These are phyloP conservation scores for Drosophila tsacasi DNA, from an alignment of 1,140 invertebrate genomes.

Conservation along the genomic window DNA sequence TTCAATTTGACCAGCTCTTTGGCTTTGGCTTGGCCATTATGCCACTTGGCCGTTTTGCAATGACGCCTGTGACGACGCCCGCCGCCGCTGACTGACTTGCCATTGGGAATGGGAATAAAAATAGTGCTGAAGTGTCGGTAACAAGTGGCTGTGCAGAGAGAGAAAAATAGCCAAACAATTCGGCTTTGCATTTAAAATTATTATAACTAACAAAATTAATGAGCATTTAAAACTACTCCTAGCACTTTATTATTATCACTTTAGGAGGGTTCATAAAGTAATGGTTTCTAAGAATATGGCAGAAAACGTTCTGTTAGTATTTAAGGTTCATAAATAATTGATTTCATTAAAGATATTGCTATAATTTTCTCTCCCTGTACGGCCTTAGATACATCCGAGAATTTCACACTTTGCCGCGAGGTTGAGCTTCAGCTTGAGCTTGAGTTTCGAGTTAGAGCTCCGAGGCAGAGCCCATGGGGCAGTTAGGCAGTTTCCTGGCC, in stretches of 20 bases:
- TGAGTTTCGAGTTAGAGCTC: slow-evolving; percentile 12
- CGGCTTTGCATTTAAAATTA: neutral
- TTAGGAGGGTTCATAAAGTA: neutral
- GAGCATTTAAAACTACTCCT: neutral
- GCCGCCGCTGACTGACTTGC: slow-evolving; percentile 22
- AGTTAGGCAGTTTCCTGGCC: slow-evolving; percentile 51
- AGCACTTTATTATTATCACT: neutral
- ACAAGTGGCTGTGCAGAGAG: slow-evolving; percentile 62
- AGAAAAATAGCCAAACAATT: slow-evolving; percentile 3
- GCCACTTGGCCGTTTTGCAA: slow-evolving; percentile 68
- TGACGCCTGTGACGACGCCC: slow-evolving; percentile 34
- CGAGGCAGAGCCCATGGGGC: neutral
- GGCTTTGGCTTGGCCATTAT: slow-evolving; percentile 68
- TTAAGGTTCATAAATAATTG: neutral
- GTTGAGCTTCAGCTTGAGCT: slow-evolving; percentile 19
- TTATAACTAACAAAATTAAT: neutral
- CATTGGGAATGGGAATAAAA: slow-evolving; percentile 47
- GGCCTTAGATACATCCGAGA: slow-evolving; percentile 15
- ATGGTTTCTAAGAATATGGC: too few species aligned
- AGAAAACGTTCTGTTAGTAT: neutral
- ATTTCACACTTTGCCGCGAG: slow-evolving; percentile 11
- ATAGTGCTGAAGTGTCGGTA: slow-evolving; percentile 31
- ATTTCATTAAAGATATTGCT: neutral
- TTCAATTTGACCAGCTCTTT: slow-evolving; percentile 57
- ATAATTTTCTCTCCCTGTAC: slow-evolving; percentile 3